Conservation (phyloP, 2,797 vertebrate species). For the Diplodus puntazzo region DNA sequence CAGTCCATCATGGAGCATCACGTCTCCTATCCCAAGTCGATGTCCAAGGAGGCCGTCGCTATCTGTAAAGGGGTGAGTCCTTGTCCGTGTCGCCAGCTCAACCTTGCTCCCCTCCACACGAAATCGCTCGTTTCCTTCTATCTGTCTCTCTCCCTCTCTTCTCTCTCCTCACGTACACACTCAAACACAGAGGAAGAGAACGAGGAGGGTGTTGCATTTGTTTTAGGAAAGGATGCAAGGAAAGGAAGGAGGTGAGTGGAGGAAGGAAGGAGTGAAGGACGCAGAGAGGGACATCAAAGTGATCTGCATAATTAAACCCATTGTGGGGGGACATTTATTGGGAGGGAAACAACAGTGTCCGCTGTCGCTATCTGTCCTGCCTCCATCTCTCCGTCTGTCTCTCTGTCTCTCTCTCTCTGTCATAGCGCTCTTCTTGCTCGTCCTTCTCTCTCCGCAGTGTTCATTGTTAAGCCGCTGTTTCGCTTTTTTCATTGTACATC, state of each 20-base stretch:
- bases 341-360: conserved; percentile 71
- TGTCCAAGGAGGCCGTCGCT: conserved; percentile 98
- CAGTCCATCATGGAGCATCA: conserved; percentile 99
- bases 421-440: conserved; percentile 26
- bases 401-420: conserved; percentile 31
- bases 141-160: conserved; percentile 23
- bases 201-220: conserved; percentile 40
- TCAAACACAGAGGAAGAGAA: conserved; percentile 7
- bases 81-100: conserved; percentile 31
- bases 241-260: conserved; percentile 6
- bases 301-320: conserved; percentile 75
- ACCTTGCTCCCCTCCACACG: conserved; percentile 25
- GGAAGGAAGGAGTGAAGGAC: conserved; percentile 31
- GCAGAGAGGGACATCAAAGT: conserved; percentile 59
- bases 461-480: conserved; percentile 64
- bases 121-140: conserved; percentile 13
- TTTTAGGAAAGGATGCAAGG: conserved; percentile 38
- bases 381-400: conserved; percentile 34
- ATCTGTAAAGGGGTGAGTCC: conserved; percentile 97
- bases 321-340: conserved; percentile 70
- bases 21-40: conserved; percentile 97
- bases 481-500: conserved; percentile 60
- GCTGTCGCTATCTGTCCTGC: conserved; percentile 58
- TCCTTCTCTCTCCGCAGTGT: conserved; percentile 53
- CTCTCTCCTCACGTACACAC: not conserved